A percentile compares a stretch with the other conserved stretches of the same genome.
Conservation (phyloP, 2,113 vertebrate genomes). For the Catharus minimus region DNA sequence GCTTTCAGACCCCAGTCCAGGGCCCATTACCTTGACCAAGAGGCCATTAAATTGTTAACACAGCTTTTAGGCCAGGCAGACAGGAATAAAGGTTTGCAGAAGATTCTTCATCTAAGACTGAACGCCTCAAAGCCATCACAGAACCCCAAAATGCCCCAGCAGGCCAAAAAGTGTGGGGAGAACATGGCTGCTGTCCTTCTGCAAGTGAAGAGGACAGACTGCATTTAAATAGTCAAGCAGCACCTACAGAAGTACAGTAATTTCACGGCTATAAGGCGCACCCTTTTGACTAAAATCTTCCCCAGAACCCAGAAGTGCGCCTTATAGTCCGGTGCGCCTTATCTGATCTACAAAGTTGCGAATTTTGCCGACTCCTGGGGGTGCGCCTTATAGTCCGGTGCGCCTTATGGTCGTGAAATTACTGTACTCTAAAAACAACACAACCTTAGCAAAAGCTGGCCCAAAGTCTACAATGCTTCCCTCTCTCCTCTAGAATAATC, state of each 20-base stretch:
- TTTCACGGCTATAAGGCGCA: no score
- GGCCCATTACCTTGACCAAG: neutral
- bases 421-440: neutral
- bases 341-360: no score
- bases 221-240: conserved; percentile 3
- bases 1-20: neutral
- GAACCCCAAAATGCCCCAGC: neutral
- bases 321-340: no score
- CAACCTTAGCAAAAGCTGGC: neutral
- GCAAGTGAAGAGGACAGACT: neutral
- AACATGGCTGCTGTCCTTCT: neutral
- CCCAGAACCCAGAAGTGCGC: no score
- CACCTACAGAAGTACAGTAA: neutral
- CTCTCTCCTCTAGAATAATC: neutral
- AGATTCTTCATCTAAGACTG: neutral
- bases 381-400: no score
- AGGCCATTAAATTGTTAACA: neutral
- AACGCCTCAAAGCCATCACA: neutral
- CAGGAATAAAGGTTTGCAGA: neutral
- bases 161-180: neutral
- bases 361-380: no score
- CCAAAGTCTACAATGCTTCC: neutral
- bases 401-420: no score
- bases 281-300: no score
- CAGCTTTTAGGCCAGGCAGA: neutral